Percentiles rank a stretch among this genome's conserved stretches.
Conservation (phyloP, 2,797 vertebrate genomes). For the Coluber constrictor region DNA sequence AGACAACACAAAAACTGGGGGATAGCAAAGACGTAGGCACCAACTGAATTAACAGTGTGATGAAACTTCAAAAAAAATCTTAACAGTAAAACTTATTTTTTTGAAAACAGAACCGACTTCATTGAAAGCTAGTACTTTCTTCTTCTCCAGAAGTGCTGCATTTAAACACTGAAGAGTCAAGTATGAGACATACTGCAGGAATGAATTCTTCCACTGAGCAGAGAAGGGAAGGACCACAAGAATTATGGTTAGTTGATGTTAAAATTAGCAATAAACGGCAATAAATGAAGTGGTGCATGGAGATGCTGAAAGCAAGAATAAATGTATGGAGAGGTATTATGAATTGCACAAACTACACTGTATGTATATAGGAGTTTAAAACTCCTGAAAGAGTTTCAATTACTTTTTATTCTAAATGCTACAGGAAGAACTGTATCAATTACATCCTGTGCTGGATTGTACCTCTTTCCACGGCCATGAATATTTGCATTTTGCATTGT, state of each 20-base stretch:
- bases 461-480: not conserved
- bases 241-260: not conserved
- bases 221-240: not conserved
- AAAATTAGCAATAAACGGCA: not conserved
- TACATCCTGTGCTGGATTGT: not conserved
- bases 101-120: not conserved
- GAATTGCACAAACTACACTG: not conserved
- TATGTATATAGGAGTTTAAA: not conserved
- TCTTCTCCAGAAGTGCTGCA: not conserved
- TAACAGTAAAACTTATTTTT: not conserved
- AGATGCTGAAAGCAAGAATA: not conserved
- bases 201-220: not conserved
- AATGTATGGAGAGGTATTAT: not conserved
- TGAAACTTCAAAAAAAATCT: not conserved
- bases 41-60: not conserved
- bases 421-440: conserved; percentile 6
- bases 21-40: not conserved
- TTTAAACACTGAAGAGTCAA: not conserved
- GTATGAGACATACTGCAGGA: not conserved
- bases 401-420: conserved; percentile 5
- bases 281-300: not conserved
- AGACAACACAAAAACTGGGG: not conserved
- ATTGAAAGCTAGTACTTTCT: not conserved
- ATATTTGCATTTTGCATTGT: not conserved
- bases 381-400: conserved; percentile 7